phyloP scores from a whole-genome alignment of 2,113 vertebrate species.

The Indri indri region DNA sequence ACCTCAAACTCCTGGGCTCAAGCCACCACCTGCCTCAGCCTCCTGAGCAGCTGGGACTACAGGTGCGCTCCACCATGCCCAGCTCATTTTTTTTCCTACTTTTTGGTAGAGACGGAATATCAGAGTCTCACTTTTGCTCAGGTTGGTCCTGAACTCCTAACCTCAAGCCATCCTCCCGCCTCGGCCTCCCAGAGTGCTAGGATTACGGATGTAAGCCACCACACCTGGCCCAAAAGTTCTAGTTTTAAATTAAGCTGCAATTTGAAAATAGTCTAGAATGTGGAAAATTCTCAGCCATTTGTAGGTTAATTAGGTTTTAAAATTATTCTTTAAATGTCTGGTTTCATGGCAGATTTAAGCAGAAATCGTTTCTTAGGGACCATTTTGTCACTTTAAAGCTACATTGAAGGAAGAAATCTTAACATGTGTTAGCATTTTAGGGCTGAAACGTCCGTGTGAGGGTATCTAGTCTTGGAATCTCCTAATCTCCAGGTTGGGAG shows the following conservation, averaged over 20 bases:
- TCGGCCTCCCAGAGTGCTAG: too few species aligned
- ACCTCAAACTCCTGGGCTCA: too few species aligned
- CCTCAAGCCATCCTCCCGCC: too few species aligned
- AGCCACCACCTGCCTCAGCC: too few species aligned
- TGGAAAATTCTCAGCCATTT: not conserved
- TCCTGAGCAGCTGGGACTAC: too few species aligned
- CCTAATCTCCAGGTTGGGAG: not conserved
- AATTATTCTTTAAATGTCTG: slow-evolving; percentile 22
- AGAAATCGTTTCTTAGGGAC: slow-evolving; percentile 33
- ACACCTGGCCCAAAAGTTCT: not conserved
- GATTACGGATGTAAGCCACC: too few species aligned
- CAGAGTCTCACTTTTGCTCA: too few species aligned
- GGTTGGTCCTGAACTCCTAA: too few species aligned
- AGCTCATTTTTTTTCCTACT: too few species aligned
- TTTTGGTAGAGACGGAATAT: too few species aligned
- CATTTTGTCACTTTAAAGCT: not conserved
- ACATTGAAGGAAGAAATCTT: not conserved
- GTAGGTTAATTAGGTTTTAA: not conserved
- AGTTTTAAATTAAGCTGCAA: slow-evolving; percentile 16
- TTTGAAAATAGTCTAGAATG: not conserved
- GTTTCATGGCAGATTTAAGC: slow-evolving; percentile 27
- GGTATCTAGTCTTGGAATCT: not conserved
- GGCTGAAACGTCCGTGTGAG: not conserved
- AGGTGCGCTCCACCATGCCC: too few species aligned
- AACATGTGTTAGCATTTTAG: not conserved